Evolutionary conservation across 2,888 invertebrate species (phyloP).

Genomic region (Noctua janthe): DNA sequence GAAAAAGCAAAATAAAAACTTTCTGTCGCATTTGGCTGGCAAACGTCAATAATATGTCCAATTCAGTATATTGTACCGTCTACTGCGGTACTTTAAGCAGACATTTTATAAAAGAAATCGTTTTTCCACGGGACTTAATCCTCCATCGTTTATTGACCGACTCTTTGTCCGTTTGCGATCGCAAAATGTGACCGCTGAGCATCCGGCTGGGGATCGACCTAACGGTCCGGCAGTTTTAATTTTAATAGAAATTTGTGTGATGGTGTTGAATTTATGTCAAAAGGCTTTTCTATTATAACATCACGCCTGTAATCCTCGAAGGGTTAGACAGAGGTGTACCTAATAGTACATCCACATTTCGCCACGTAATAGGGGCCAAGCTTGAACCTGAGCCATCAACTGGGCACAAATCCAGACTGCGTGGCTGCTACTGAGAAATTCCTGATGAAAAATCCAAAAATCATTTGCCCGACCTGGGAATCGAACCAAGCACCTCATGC

Average conservation of each 20-base stretch:
- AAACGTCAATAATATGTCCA: constrained; percentile 44
- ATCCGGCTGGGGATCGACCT: not conserved
- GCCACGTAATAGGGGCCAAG: too few relatives aligned
- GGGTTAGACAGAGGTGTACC: not conserved
- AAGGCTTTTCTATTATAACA: not conserved
- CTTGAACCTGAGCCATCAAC: too few relatives aligned
- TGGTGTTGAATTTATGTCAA: not conserved
- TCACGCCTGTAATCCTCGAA: not conserved
- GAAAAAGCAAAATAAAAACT: constrained; percentile 4
- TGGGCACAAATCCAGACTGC: too few relatives aligned
- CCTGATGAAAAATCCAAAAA: too few relatives aligned
- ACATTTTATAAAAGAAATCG: constrained; percentile 18
- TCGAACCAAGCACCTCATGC: too few relatives aligned
- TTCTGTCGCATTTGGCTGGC: not conserved
- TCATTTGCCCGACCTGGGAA: too few relatives aligned
- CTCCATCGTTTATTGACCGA: not conserved
- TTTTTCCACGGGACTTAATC: not conserved
- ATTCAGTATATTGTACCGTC: constrained; percentile 7
- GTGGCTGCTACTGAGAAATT: too few relatives aligned
- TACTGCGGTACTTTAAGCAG: not conserved
- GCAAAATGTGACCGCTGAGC: too few relatives aligned
- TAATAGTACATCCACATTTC: too few relatives aligned
- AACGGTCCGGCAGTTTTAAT: not conserved
- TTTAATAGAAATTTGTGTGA: too few relatives aligned
- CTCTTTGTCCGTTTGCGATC: not conserved